Evolutionary conservation across 2,797 vertebrate species (phyloP).

Genomic region (Eremophila alpestris): DNA sequence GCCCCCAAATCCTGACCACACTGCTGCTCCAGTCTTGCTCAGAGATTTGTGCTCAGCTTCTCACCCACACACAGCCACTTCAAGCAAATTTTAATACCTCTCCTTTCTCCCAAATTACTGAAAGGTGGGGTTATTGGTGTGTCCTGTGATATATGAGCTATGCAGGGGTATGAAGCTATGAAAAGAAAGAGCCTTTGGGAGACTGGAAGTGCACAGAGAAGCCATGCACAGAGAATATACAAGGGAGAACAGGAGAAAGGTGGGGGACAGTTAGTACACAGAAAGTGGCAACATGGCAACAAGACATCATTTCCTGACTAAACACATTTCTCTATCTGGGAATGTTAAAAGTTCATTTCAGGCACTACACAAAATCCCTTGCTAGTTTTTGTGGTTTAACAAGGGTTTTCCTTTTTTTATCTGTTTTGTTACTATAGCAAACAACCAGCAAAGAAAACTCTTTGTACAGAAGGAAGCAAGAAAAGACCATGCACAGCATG

Average conservation of each 20-base stretch:
- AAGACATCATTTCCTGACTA: neutral
- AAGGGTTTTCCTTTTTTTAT: neutral
- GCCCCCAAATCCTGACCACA: fast-evolving
- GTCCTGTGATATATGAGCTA: neutral
- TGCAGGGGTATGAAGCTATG: neutral
- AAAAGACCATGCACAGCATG: neutral
- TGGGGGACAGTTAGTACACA: neutral
- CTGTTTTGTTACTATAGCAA: conserved; percentile 32
- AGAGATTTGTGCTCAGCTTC: neutral
- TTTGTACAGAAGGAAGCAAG: neutral
- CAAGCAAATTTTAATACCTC: neutral
- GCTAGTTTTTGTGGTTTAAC: neutral
- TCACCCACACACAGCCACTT: neutral
- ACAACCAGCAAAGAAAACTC: neutral
- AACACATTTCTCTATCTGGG: neutral
- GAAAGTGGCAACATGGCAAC: neutral
- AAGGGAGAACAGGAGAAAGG: neutral
- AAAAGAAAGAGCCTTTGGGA: neutral
- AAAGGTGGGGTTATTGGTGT: neutral
- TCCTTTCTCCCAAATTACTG: neutral
- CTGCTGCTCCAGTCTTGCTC: neutral
- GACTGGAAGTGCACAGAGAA: neutral
- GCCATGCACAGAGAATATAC: neutral
- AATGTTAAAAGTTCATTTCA: neutral
- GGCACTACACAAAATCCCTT: neutral